phyloP scores from a whole-genome alignment of 2,888 invertebrate genomes.

The Drosophila borborema region DNA sequence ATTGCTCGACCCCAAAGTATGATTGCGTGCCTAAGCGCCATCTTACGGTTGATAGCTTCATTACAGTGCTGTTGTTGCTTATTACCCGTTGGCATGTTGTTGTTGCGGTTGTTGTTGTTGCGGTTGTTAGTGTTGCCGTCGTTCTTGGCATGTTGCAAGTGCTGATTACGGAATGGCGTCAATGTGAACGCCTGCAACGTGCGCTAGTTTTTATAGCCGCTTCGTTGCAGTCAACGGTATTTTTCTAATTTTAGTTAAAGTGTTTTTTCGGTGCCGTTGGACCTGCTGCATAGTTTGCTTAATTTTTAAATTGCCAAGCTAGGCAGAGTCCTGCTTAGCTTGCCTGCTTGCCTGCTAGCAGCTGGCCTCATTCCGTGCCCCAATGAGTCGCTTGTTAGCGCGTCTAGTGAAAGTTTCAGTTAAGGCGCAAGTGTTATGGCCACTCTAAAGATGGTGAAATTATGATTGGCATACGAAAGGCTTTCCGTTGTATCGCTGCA shows the following conservation, averaged over 20 bases:
- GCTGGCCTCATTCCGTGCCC: conserved; percentile 35
- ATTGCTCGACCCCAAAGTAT: conserved; percentile 62
- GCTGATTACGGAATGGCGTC: conserved; percentile 66
- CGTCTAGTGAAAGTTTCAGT: conserved; percentile 63
- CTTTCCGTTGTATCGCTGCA: not conserved
- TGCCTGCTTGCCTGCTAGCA: not conserved
- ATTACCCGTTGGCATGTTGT: conserved; percentile 59
- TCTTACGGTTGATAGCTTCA: conserved; percentile 79
- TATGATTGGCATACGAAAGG: conserved; percentile 60
- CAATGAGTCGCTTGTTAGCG: conserved; percentile 48
- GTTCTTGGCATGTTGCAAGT: conserved; percentile 65
- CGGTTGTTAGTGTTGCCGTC: conserved; percentile 19
- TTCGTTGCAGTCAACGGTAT: conserved; percentile 49
- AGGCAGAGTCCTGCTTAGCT: not conserved
- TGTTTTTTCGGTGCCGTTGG: conserved; percentile 30
- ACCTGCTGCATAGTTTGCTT: conserved; percentile 42
- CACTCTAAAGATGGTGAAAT: conserved; percentile 56
- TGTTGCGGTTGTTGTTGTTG: conserved; percentile 27
- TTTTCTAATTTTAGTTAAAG: conserved; percentile 76
- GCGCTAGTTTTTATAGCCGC: conserved; percentile 58
- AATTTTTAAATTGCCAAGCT: conserved; percentile 67
- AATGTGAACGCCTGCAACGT: conserved; percentile 61
- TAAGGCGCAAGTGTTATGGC: conserved; percentile 48
- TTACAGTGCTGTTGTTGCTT: conserved; percentile 73
- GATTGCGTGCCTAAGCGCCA: conserved; percentile 79